Evolutionary conservation across 1,140 invertebrate genomes (phyloP).

Genomic region (Chironomus tepperi): DNA sequence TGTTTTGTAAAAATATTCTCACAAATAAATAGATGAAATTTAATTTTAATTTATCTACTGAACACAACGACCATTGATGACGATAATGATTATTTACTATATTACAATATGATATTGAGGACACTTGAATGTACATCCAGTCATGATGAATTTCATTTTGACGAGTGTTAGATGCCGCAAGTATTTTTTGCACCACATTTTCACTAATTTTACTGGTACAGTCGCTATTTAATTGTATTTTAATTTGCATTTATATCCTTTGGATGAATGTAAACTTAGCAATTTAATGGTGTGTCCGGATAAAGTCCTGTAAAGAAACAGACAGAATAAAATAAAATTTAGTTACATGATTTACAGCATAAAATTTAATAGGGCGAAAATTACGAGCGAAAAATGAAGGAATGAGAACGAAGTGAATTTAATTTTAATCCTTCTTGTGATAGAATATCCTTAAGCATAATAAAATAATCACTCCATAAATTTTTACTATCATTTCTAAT

Average conservation of each 20-base stretch:
- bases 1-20: neutral
- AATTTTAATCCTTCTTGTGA: neutral
- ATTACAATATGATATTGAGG: neutral
- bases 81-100: neutral
- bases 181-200: slow-evolving; percentile 21
- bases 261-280: slow-evolving; percentile 17
- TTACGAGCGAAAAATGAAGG: neutral
- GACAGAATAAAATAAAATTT: neutral
- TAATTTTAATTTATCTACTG: slow-evolving; percentile 19
- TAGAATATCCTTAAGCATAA: neutral
- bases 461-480: neutral
- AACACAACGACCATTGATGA: slow-evolving; percentile 10
- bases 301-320: slow-evolving; percentile 19
- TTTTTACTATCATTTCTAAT: neutral
- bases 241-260: slow-evolving; percentile 22
- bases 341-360: no score
- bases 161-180: slow-evolving; percentile 18
- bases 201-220: neutral
- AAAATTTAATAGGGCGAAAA: no score
- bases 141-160: slow-evolving; percentile 14
- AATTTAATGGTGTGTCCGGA: slow-evolving; percentile 22
- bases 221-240: slow-evolving; percentile 15
- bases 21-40: slow-evolving; percentile 7
- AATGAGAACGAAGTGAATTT: neutral
- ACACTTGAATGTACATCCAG: slow-evolving; percentile 10